These are phyloP conservation scores for Pomatorhinus ruficollis DNA, from an alignment of 2,113 vertebrate species.

Conservation along the genomic window DNA sequence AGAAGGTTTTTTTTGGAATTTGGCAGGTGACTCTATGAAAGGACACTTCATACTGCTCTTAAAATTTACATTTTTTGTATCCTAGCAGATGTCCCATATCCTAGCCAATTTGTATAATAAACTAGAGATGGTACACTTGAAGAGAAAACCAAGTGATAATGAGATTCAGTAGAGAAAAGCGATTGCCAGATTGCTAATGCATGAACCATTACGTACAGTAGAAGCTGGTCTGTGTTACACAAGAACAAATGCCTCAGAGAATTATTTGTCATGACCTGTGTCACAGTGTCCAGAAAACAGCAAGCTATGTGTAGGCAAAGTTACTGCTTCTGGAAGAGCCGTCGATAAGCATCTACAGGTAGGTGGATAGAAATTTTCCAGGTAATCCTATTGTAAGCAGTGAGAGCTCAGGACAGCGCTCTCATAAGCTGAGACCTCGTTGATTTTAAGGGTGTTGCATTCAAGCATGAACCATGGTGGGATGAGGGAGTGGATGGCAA, in stretches of 20 bases:
- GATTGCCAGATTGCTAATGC: background rate
- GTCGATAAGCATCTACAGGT: background rate
- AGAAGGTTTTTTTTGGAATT: background rate
- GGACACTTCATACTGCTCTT: background rate
- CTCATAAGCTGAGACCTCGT: background rate
- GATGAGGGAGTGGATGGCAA: background rate
- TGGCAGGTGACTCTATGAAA: background rate
- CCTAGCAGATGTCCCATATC: background rate
- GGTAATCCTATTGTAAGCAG: background rate
- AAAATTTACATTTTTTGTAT: background rate
- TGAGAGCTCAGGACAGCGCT: background rate
- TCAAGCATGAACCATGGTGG: background rate
- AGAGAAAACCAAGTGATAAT: background rate
- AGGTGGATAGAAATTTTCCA: background rate
- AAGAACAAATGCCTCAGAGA: background rate
- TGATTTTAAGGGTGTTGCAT: background rate
- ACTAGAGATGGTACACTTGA: background rate
- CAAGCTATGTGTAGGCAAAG: background rate
- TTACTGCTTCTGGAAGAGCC: background rate
- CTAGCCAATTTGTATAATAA: background rate
- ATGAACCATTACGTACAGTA: background rate
- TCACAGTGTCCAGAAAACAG: background rate
- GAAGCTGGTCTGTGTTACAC: background rate
- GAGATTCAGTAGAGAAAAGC: background rate
- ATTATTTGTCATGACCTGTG: background rate